These are phyloP conservation scores for Drosophila helvetica DNA, from an alignment of 2,888 invertebrate genomes.

Conservation along the genomic window DNA sequence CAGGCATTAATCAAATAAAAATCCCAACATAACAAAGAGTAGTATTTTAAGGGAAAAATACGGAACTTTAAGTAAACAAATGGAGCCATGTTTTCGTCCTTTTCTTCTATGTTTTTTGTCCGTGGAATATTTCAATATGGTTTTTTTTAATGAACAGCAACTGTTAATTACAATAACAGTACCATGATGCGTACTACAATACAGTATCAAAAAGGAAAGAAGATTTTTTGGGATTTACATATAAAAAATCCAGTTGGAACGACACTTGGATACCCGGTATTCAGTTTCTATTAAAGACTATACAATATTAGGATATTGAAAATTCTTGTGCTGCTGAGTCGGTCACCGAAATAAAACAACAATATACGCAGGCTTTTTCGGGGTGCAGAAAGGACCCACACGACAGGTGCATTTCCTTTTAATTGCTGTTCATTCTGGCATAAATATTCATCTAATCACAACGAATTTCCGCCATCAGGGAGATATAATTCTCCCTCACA, in stretches of 20 bases:
- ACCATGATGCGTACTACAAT: slow-evolving; percentile 21
- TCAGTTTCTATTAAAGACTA: not conserved
- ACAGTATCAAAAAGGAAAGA: slow-evolving; percentile 8
- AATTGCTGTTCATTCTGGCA: too few species aligned
- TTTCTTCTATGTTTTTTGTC: not conserved
- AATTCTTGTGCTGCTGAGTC: not conserved
- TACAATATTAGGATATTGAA: not conserved
- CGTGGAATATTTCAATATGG: not conserved
- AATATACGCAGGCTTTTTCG: too few species aligned
- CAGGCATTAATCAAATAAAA: not conserved
- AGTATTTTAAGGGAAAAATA: slow-evolving; percentile 12
- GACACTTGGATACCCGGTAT: not conserved
- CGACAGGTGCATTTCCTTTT: too few species aligned
- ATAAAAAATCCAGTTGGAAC: not conserved
- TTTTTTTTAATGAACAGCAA: slow-evolving; percentile 17
- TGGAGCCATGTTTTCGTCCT: slow-evolving; percentile 3
- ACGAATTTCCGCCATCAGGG: not conserved
- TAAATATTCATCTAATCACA: too few species aligned
- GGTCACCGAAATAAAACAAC: not conserved
- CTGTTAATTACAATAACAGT: slow-evolving; percentile 70
- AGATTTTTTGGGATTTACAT: not conserved
- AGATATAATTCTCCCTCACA: too few species aligned
- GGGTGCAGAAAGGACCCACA: too few species aligned
- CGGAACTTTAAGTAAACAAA: slow-evolving; percentile 40
- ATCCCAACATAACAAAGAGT: not conserved